These are phyloP conservation scores for Ptychodera flava DNA, from an alignment of 35 echinoderm and acorn worm genomes.

Conservation along the genomic window DNA sequence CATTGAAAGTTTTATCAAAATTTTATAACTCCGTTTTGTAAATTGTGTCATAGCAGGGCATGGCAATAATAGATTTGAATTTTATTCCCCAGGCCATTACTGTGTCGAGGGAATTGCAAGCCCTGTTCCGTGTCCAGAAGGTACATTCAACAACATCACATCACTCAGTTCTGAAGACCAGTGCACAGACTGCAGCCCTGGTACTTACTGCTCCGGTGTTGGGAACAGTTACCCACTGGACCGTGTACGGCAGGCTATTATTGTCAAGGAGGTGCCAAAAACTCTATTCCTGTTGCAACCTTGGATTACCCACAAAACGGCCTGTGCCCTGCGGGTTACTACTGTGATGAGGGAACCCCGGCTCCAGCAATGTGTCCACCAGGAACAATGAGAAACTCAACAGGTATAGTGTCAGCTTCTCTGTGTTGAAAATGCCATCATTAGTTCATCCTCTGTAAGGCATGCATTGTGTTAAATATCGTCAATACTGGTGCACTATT, in stretches of 20 bases:
- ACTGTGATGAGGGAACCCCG: slow-evolving; percentile 83
- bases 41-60: too few species aligned
- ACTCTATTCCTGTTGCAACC: slow-evolving; percentile 44
- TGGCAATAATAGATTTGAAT: too few species aligned
- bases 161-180: slow-evolving; percentile 56
- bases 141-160: slow-evolving; percentile 91
- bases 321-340: slow-evolving; percentile 67
- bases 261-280: slow-evolving; percentile 61
- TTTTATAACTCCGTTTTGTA: too few species aligned
- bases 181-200: slow-evolving; percentile 72
- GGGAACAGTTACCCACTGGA: slow-evolving; percentile 89
- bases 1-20: too few species aligned
- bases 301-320: slow-evolving; percentile 53
- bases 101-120: slow-evolving; percentile 55
- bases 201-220: slow-evolving; percentile 72
- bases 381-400: slow-evolving; percentile 68
- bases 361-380: slow-evolving; percentile 70
- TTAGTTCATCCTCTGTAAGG: too few species aligned
- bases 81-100: slow-evolving; percentile 64
- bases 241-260: slow-evolving; percentile 80
- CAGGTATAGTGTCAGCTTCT: too few species aligned
- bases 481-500: too few species aligned
- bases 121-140: slow-evolving; percentile 82
- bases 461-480: too few species aligned
- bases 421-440: too few species aligned